phyloP scores from a whole-genome alignment of 2,888 invertebrate species.

The Lysandra coridon region DNA sequence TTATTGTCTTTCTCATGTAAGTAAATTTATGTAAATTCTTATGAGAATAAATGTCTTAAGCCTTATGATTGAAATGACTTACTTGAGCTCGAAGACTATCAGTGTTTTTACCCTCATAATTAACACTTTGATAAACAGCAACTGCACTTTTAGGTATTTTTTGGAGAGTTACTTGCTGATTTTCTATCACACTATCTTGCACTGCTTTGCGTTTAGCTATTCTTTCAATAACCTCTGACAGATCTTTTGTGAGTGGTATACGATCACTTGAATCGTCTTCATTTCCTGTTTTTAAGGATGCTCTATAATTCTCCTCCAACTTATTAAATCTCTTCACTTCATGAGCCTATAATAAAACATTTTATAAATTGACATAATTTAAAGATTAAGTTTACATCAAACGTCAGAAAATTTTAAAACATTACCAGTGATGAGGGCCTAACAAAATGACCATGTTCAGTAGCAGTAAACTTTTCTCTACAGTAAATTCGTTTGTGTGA shows the following conservation, averaged over 20 bases:
- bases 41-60: too few species aligned
- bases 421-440: constrained; percentile 67
- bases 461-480: constrained; percentile 76
- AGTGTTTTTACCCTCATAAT: constrained; percentile 52
- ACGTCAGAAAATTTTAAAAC: constrained; percentile 13
- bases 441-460: constrained; percentile 67
- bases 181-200: constrained; percentile 45
- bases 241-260: constrained; percentile 74
- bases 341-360: constrained; percentile 52
- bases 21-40: too few species aligned
- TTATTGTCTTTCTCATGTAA: too few species aligned
- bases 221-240: constrained; percentile 79
- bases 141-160: constrained; percentile 80
- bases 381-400: neutral
- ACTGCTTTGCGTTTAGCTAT: constrained; percentile 61
- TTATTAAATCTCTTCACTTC: constrained; percentile 74
- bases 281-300: constrained; percentile 56
- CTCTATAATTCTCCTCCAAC: constrained; percentile 69
- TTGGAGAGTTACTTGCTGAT: constrained; percentile 66
- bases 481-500: constrained; percentile 94
- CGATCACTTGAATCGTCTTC: constrained; percentile 54
- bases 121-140: constrained; percentile 84
- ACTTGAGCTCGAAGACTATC: constrained; percentile 83
- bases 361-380: neutral
- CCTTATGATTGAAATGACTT: constrained; percentile 39